Percentiles rank a stretch among this genome's conserved stretches.
Conservation (phyloP, 2,113 vertebrate genomes). For the Jaculus jaculus region DNA sequence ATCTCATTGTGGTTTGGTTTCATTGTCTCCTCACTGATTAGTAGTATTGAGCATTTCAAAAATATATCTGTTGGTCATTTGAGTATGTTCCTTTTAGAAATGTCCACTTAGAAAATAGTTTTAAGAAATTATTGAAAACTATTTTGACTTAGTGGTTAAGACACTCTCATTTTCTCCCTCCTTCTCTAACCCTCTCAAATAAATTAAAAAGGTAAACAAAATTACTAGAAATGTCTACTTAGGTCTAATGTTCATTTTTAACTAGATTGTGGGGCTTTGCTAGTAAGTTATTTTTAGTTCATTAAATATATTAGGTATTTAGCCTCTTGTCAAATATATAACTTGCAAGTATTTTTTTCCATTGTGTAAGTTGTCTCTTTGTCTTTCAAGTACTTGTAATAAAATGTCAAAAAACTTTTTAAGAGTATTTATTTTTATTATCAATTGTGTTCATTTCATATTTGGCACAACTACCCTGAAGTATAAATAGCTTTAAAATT, state of each 20-base stretch:
- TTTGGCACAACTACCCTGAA: not conserved
- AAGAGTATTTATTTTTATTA: not conserved
- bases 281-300: not conserved
- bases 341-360: not conserved
- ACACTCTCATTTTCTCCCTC: no score
- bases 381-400: not conserved
- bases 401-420: not conserved
- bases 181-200: no score
- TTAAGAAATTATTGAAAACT: no score
- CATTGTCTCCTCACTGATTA: not conserved
- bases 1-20: not conserved
- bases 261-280: not conserved
- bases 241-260: not conserved
- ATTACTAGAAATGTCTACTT: no score
- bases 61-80: not conserved
- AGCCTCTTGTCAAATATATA: not conserved
- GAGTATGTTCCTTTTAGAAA: not conserved
- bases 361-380: not conserved
- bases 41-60: not conserved
- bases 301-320: not conserved
- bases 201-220: no score
- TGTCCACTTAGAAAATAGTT: not conserved
- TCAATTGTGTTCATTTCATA: not conserved
- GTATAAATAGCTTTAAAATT: slow-evolving; percentile 16
- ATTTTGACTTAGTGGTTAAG: no score